Evolutionary conservation across 64 coral and sea anemone species (phyloP).

Genomic region (Astreopora myriophthalma): DNA sequence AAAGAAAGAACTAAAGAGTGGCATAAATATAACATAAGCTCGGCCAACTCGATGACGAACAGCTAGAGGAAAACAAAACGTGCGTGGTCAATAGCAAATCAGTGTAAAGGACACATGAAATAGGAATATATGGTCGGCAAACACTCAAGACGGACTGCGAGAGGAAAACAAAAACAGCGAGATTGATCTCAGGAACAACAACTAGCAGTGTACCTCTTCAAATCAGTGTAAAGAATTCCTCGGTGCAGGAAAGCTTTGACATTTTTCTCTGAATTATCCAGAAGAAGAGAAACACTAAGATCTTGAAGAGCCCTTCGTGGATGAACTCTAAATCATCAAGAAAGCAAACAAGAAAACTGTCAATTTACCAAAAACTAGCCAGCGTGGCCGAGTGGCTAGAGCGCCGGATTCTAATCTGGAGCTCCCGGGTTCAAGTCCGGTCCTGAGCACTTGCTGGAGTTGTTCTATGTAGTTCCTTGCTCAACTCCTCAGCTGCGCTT

Average conservation of each 20-base stretch:
- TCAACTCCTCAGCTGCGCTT: too few species aligned
- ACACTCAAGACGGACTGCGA: too few species aligned
- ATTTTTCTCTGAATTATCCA: slow-evolving; percentile 76
- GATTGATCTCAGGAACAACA: background rate
- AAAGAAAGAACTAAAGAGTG: too few species aligned
- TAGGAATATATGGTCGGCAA: background rate
- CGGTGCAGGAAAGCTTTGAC: slow-evolving; percentile 92
- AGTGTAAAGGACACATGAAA: background rate
- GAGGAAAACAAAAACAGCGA: too few species aligned
- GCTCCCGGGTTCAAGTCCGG: too few species aligned
- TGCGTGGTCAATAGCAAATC: too few species aligned
- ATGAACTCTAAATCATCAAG: slow-evolving; percentile 60
- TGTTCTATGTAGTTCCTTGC: too few species aligned
- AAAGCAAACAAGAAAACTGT: background rate
- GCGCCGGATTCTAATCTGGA: too few species aligned
- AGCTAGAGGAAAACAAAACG: too few species aligned
- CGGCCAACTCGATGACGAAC: too few species aligned
- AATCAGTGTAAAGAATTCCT: slow-evolving; percentile 94
- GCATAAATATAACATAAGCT: too few species aligned
- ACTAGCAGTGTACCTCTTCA: slow-evolving; percentile 72
- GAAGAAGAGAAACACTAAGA: slow-evolving; percentile 91
- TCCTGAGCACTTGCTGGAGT: too few species aligned
- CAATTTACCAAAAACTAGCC: background rate
- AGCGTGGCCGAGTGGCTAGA: background rate
- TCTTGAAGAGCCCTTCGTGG: slow-evolving; percentile 93